phyloP scores from a whole-genome alignment of 2,797 vertebrate species.

The Chrysocyon brachyurus region DNA sequence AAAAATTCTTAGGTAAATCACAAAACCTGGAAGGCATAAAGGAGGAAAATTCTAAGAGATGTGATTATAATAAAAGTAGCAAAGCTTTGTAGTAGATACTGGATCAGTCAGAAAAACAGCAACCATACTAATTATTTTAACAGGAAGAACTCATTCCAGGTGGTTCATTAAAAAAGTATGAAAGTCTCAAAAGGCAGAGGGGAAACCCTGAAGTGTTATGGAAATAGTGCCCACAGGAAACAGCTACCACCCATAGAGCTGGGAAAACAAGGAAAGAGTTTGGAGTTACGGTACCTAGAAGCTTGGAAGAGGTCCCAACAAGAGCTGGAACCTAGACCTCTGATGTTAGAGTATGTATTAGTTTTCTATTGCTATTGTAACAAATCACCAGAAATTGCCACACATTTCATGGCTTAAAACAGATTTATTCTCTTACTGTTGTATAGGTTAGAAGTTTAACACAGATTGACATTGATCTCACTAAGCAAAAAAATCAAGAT shows the following conservation, averaged over 20 bases:
- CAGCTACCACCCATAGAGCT: background rate
- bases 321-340: background rate
- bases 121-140: background rate
- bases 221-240: background rate
- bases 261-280: background rate
- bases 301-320: background rate
- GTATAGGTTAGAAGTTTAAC: background rate
- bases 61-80: background rate
- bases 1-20: background rate
- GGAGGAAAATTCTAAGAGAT: background rate
- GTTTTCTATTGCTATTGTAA: background rate
- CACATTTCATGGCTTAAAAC: background rate
- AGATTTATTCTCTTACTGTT: background rate
- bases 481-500: background rate
- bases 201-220: background rate
- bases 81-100: background rate
- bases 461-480: background rate
- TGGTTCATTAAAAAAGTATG: background rate
- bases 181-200: background rate
- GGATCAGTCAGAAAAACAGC: background rate
- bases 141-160: background rate
- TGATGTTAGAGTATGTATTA: background rate
- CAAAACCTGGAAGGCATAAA: background rate
- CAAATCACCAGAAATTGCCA: background rate
- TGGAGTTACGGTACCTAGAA: background rate